Conservation (phyloP, 2,797 vertebrate genomes). For the Phataginus tetradactyla region DNA sequence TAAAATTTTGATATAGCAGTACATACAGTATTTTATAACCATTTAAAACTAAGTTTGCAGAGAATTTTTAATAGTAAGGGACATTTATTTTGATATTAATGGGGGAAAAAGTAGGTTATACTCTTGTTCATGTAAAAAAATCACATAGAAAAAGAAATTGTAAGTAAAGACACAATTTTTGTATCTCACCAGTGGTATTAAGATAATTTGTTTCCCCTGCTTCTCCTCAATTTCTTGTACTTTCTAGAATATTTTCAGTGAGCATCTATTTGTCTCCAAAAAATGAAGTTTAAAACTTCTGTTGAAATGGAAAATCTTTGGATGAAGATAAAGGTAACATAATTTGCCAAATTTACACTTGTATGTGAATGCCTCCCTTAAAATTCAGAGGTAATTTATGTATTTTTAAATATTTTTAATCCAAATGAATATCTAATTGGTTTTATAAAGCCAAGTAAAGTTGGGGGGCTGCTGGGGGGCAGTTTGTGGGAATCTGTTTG, state of each 20-base stretch:
- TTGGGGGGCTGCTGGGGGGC: neutral
- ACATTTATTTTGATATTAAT: conserved; percentile 34
- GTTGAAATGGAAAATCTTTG: neutral
- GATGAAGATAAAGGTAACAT: neutral
- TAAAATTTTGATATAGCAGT: neutral
- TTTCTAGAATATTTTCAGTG: neutral
- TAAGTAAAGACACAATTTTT: neutral
- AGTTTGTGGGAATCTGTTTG: neutral
- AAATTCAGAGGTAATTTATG: conserved; percentile 2
- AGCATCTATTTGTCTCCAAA: conserved; percentile 11
- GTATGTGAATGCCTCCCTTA: conserved; percentile 18
- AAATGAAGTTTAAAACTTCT: conserved; percentile 15
- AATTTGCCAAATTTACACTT: neutral
- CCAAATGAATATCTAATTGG: conserved; percentile 17
- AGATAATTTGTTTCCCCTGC: neutral
- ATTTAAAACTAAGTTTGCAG: conserved; percentile 23
- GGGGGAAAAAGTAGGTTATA: neutral
- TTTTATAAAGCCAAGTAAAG: conserved; percentile 40
- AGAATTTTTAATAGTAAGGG: conserved; percentile 18
- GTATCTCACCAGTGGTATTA: neutral
- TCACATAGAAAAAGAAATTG: neutral
- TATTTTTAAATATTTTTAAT: conserved; percentile 12
- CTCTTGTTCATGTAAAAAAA: neutral
- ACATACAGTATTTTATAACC: neutral
- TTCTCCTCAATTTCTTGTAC: conserved; percentile 17